phyloP scores from a whole-genome alignment of 2,113 vertebrate species.

The Aegithalos caudatus region DNA sequence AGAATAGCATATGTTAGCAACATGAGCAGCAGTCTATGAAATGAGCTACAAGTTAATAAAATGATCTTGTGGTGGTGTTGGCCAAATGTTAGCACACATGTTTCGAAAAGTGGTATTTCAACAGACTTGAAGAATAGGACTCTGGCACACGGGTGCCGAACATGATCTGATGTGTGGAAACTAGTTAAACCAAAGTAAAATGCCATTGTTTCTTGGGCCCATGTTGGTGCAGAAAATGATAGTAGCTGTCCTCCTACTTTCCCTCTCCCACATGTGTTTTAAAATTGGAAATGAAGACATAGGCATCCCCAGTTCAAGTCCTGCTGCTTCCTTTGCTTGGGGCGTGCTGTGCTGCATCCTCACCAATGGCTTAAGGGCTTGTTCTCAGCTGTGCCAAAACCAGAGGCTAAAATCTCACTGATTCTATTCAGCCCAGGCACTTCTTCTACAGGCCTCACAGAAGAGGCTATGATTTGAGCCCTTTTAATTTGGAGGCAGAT shows the following conservation, averaged over 20 bases:
- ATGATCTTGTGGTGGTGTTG: conserved; percentile 66
- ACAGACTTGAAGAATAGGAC: conserved; percentile 66
- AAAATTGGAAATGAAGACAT: conserved; percentile 20
- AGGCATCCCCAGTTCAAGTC: not conserved
- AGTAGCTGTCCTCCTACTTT: conserved; percentile 15
- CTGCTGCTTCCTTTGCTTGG: not conserved
- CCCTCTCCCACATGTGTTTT: not conserved
- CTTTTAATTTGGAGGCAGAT: not conserved
- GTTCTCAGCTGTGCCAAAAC: not conserved
- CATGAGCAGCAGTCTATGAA: conserved; percentile 77
- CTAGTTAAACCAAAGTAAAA: conserved; percentile 52
- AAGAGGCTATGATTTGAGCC: not conserved
- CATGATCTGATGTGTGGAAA: conserved; percentile 48
- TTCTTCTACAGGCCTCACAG: not conserved
- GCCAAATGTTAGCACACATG: conserved; percentile 74
- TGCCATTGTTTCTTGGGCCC: conserved; percentile 51
- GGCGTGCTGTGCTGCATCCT: not conserved
- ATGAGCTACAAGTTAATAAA: conserved; percentile 76
- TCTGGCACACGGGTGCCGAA: not conserved
- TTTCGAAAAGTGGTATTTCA: conserved; percentile 70
- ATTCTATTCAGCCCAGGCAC: not conserved
- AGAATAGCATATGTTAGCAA: conserved; percentile 74
- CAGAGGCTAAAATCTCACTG: not conserved
- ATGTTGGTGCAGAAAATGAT: conserved; percentile 1
- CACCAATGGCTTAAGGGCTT: not conserved